Evolutionary conservation across 2,888 invertebrate genomes (phyloP).

Genomic region (Axea sp.): DNA sequence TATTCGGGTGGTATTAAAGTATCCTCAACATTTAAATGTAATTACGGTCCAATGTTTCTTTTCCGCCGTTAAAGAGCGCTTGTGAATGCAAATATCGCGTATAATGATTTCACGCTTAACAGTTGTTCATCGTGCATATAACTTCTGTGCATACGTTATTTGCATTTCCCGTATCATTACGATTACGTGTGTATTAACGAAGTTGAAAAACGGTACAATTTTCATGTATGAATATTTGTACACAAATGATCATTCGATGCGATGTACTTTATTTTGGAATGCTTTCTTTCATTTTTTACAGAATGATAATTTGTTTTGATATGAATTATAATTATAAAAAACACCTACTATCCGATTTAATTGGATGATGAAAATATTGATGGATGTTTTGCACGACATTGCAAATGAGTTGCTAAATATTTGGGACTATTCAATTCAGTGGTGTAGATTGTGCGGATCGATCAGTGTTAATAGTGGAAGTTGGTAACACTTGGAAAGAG

Average conservation of each 20-base stretch:
- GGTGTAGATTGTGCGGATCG: constrained; percentile 27
- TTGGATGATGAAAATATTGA: not conserved
- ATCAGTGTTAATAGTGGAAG: constrained; percentile 41
- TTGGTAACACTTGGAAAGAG: constrained; percentile 31
- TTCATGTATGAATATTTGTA: constrained; percentile 8
- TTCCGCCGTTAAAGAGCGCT: constrained; percentile 22
- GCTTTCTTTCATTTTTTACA: not conserved
- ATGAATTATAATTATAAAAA: too few relatives aligned
- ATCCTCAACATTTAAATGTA: too few relatives aligned
- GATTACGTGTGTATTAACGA: constrained; percentile 27
- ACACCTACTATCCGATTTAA: not conserved
- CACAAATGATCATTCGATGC: too few relatives aligned
- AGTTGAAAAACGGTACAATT: constrained; percentile 21
- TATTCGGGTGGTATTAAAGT: too few relatives aligned
- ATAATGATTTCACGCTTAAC: constrained; percentile 32
- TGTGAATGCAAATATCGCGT: constrained; percentile 36
- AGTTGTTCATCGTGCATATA: constrained; percentile 26
- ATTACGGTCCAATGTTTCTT: too few relatives aligned
- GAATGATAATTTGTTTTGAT: too few relatives aligned
- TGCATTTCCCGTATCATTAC: constrained; percentile 7
- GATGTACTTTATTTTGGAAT: too few relatives aligned
- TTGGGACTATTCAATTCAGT: constrained; percentile 2
- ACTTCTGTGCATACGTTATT: constrained; percentile 45
- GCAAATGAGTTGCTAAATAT: constrained; percentile 35
- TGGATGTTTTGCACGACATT: constrained; percentile 3